These are phyloP conservation scores for Drosophila ohnishii DNA, from an alignment of 1,140 invertebrate species.

Conservation along the genomic window DNA sequence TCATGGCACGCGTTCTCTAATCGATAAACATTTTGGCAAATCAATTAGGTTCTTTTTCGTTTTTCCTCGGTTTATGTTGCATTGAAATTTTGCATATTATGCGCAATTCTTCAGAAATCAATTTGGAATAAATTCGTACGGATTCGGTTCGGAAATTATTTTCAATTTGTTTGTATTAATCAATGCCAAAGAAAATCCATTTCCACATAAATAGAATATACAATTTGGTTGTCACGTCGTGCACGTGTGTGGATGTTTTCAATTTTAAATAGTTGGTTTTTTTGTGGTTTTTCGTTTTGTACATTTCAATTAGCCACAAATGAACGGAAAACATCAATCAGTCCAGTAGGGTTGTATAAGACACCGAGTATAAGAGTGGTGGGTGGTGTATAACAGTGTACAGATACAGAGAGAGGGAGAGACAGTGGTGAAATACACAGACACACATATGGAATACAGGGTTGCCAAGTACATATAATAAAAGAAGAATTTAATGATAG, in stretches of 20 bases:
- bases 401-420: slow-evolving; percentile 20
- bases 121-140: slow-evolving; percentile 22
- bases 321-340: slow-evolving; percentile 47
- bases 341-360: slow-evolving; percentile 43
- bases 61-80: slow-evolving; percentile 39
- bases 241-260: slow-evolving; percentile 23
- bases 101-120: slow-evolving; percentile 40
- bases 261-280: slow-evolving; percentile 47
- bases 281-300: slow-evolving; percentile 32
- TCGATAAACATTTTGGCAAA: slow-evolving; percentile 17
- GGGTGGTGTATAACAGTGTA: slow-evolving; percentile 39
- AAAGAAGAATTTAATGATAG: slow-evolving; percentile 39
- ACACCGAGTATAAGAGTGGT: slow-evolving; percentile 52
- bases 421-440: slow-evolving; percentile 37
- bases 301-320: slow-evolving; percentile 61
- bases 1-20: slow-evolving; percentile 37
- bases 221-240: slow-evolving; percentile 20
- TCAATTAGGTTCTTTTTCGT: slow-evolving; percentile 17
- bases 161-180: slow-evolving; percentile 52
- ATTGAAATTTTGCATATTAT: slow-evolving; percentile 65
- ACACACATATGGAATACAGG: slow-evolving; percentile 40
- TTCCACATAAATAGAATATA: slow-evolving; percentile 43
- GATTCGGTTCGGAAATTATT: slow-evolving; percentile 26
- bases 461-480: slow-evolving; percentile 45
- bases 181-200: slow-evolving; percentile 68